A percentile compares a stretch with the other conserved stretches of the same genome.
These are phyloP conservation scores for Octomys mimax DNA, from an alignment of 2,797 vertebrate species.

Conservation along the genomic window DNA sequence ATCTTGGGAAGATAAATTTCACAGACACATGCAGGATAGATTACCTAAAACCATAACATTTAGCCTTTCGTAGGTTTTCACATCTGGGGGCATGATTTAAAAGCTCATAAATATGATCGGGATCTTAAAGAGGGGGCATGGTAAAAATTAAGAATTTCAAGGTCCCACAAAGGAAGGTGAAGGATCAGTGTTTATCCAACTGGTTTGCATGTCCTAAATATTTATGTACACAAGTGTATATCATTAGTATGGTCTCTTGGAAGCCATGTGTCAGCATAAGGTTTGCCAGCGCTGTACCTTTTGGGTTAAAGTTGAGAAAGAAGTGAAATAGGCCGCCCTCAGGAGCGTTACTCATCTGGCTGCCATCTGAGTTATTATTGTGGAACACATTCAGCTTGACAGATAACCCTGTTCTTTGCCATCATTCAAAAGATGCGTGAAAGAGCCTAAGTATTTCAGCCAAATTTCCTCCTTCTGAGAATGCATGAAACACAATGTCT, in stretches of 20 bases:
- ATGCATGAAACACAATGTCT: slow-evolving; percentile 47
- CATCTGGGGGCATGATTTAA: slow-evolving; percentile 73
- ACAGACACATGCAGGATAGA: slow-evolving; percentile 69
- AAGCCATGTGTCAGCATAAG: not conserved
- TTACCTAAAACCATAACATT: slow-evolving; percentile 69
- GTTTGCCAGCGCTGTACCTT: not conserved
- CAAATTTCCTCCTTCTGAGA: slow-evolving; percentile 72
- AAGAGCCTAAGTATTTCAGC: slow-evolving; percentile 56
- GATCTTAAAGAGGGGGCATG: slow-evolving; percentile 62
- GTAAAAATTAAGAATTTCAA: slow-evolving; percentile 71
- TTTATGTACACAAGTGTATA: not conserved
- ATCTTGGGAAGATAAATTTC: slow-evolving; percentile 74
- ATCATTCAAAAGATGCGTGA: slow-evolving; percentile 47
- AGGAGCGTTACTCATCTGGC: slow-evolving; percentile 71
- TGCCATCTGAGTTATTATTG: slow-evolving; percentile 70
- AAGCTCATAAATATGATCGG: slow-evolving; percentile 61
- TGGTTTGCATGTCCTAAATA: slow-evolving; percentile 43
- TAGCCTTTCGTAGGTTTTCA: not conserved
- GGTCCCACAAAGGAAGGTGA: slow-evolving; percentile 54
- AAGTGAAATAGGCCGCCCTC: not conserved
- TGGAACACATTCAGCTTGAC: slow-evolving; percentile 70
- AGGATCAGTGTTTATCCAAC: slow-evolving; percentile 47
- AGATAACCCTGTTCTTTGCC: slow-evolving; percentile 71
- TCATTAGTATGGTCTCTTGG: not conserved
- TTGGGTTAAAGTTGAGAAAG: slow-evolving; percentile 10